Conservation (phyloP, 1,140 invertebrate genomes). For the Orussus abietinus region DNA sequence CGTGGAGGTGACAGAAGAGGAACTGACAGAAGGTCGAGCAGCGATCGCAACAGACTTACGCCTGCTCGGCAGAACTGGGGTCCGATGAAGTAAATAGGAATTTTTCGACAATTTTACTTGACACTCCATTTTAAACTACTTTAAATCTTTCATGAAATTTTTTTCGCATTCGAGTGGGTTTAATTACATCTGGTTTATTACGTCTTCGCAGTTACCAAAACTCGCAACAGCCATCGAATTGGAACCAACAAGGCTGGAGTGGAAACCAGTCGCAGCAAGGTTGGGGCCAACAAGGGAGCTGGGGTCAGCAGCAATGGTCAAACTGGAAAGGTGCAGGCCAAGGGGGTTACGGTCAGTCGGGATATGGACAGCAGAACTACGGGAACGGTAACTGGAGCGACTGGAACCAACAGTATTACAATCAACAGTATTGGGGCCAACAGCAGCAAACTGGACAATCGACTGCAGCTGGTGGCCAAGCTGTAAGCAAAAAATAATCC, state of each 20-base stretch:
- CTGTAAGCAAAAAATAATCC: constrained; percentile 48
- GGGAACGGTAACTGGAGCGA: constrained; percentile 48
- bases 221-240: constrained; percentile 10
- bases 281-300: constrained; percentile 28
- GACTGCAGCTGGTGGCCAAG: constrained; percentile 32
- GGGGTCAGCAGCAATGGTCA: constrained; percentile 32
- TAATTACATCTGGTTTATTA: background rate
- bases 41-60: constrained; percentile 15
- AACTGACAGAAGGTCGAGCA: constrained; percentile 32
- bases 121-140: constrained; percentile 1
- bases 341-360: constrained; percentile 30
- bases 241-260: background rate
- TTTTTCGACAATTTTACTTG: background rate
- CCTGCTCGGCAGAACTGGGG: constrained; percentile 34
- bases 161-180: background rate
- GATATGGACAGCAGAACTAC: constrained; percentile 37
- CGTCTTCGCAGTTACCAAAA: constrained; percentile 31
- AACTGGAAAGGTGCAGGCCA: constrained; percentile 48
- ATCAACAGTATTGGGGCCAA: constrained; percentile 50
- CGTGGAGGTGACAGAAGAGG: constrained; percentile 34
- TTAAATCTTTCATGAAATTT: constrained; percentile 1
- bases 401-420: constrained; percentile 51
- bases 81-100: constrained; percentile 34
- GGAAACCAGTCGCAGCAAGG: constrained; percentile 18
- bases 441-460: constrained; percentile 25